phyloP scores from a whole-genome alignment of 1,140 invertebrate genomes.

The Danaus melanippus region DNA sequence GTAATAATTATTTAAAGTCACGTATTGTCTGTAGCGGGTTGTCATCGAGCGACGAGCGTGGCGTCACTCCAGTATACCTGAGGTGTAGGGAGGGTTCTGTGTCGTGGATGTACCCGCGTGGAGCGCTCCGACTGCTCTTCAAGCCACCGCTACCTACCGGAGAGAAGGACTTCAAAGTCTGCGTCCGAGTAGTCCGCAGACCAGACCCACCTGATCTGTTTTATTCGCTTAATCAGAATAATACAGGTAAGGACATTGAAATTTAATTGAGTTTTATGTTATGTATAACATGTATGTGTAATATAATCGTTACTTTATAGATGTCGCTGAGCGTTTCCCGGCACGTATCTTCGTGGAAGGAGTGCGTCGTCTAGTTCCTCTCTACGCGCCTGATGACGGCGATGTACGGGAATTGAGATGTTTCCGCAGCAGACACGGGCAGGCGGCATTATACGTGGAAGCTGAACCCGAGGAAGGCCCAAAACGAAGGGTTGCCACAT shows the following conservation, averaged over 20 bases:
- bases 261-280: too few species aligned
- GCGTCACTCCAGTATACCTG: constrained; percentile 84
- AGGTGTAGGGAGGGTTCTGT: constrained; percentile 81
- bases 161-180: constrained; percentile 79
- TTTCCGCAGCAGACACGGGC: constrained; percentile 78
- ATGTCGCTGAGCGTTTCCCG: constrained; percentile 57
- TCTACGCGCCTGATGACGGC: constrained; percentile 77
- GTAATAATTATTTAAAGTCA: too few species aligned
- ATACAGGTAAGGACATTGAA: constrained; percentile 35
- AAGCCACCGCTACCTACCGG: constrained; percentile 73
- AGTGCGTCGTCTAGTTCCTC: constrained; percentile 73
- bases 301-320: constrained; percentile 29
- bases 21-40: constrained; percentile 71
- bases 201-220: constrained; percentile 62
- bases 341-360: constrained; percentile 82
- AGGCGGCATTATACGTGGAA: constrained; percentile 83
- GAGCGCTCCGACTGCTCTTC: constrained; percentile 80
- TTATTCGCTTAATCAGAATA: constrained; percentile 36
- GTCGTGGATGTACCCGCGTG: constrained; percentile 82
- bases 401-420: constrained; percentile 75
- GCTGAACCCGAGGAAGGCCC: constrained; percentile 63
- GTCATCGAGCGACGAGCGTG: constrained; percentile 66
- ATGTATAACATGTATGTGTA: too few species aligned
- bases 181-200: constrained; percentile 74
- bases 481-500: constrained; percentile 70